Conservation (phyloP, 2,113 vertebrate species). For the Actenoides hombroni region DNA sequence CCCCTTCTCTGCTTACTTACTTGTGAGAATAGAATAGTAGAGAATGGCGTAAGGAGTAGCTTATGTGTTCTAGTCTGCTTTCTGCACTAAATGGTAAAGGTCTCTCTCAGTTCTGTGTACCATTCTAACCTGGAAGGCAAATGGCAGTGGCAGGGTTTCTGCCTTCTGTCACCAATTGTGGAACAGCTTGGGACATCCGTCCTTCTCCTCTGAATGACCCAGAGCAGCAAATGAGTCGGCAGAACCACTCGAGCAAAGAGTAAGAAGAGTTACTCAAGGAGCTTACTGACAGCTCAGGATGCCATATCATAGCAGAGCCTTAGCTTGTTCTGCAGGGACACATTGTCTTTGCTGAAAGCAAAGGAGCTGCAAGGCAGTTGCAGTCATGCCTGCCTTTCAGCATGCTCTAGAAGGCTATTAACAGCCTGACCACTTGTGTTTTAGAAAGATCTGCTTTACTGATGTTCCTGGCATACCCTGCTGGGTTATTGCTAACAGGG, state of each 20-base stretch:
- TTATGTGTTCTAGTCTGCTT: not conserved
- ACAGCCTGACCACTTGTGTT: not conserved
- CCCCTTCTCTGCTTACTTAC: not conserved
- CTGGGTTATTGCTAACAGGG: not conserved
- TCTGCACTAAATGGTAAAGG: not conserved
- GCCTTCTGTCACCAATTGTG: rapidly evolving
- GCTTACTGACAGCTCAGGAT: not conserved
- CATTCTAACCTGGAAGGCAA: not conserved
- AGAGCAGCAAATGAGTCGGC: not conserved
- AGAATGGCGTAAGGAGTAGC: not conserved
- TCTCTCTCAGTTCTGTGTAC: not conserved
- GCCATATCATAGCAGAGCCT: not conserved
- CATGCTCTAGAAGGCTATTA: not conserved
- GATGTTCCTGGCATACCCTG: not conserved
- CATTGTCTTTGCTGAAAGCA: not conserved
- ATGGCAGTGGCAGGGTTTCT: not conserved
- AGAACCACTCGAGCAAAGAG: not conserved
- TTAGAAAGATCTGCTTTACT: not conserved
- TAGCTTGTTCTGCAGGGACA: not conserved
- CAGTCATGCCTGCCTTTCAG: not conserved
- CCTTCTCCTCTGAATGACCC: not conserved
- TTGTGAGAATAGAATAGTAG: not conserved
- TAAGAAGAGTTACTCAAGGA: not conserved
- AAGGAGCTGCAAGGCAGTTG: not conserved
- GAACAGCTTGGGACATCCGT: rapidly evolving